Evolutionary conservation across 2,113 vertebrate genomes (phyloP).

Genomic region (Salvelinus fontinalis): DNA sequence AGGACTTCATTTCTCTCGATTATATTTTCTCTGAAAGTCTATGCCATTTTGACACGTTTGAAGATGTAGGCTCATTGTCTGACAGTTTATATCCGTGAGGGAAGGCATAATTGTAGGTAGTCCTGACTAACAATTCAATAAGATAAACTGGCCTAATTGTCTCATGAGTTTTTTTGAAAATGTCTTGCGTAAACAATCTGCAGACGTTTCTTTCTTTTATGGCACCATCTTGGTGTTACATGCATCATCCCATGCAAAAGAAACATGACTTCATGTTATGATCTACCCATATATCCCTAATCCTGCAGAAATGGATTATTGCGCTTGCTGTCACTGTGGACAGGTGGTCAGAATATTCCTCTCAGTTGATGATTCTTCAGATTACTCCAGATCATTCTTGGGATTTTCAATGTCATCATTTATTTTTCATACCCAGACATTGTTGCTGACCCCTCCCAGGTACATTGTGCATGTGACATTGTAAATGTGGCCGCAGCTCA

Average conservation of each 20-base stretch:
- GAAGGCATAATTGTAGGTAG: too few relatives aligned
- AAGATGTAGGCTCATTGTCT: too few relatives aligned
- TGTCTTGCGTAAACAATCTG: too few relatives aligned
- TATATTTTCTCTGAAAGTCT: too few relatives aligned
- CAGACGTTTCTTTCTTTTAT: too few relatives aligned
- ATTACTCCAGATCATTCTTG: slow-evolving; percentile 57
- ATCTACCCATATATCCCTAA: slow-evolving; percentile 43
- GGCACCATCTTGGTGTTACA: too few relatives aligned
- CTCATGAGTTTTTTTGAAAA: too few relatives aligned
- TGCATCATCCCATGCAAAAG: neutral
- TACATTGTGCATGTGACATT: neutral
- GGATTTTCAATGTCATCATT: neutral
- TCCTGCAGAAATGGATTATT: slow-evolving; percentile 46
- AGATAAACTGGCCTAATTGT: too few relatives aligned
- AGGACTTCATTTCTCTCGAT: too few relatives aligned
- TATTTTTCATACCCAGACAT: neutral
- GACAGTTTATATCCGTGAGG: too few relatives aligned
- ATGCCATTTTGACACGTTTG: too few relatives aligned
- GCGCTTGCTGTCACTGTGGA: slow-evolving; percentile 49
- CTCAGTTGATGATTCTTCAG: slow-evolving; percentile 73
- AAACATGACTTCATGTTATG: neutral
- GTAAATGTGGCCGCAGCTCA: neutral
- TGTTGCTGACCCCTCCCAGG: neutral
- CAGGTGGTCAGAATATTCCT: slow-evolving; percentile 75
- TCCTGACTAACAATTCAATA: too few relatives aligned